Evolutionary conservation across 2,113 vertebrate species (phyloP).

Genomic region (Tricholaema leucomelas): DNA sequence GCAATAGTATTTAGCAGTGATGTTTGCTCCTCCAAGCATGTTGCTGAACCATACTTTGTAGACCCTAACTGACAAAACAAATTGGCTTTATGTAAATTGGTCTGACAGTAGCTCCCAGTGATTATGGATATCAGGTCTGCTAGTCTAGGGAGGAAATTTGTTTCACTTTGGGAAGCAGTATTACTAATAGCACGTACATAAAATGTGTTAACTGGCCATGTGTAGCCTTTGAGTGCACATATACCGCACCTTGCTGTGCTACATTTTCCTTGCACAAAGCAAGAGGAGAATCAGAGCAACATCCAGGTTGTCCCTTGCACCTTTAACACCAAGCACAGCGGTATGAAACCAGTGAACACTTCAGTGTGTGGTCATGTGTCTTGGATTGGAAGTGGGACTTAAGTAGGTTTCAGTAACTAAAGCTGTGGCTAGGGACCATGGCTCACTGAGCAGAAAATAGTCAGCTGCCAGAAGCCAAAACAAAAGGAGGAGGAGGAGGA

Average conservation of each 20-base stretch:
- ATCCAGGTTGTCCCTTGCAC: neutral
- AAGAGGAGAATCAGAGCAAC: neutral
- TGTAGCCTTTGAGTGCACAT: neutral
- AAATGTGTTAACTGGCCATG: neutral
- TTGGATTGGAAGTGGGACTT: neutral
- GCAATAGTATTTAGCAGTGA: neutral
- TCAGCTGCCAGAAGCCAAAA: neutral
- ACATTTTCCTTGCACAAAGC: neutral
- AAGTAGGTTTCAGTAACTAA: neutral
- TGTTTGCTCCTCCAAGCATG: neutral
- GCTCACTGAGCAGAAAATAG: neutral
- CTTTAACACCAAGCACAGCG: neutral
- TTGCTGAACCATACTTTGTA: neutral
- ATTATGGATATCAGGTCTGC: neutral
- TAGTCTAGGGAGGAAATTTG: neutral
- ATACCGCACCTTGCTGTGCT: neutral
- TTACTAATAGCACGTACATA: neutral
- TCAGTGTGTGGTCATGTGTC: neutral
- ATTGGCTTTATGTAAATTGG: neutral
- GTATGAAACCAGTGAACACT: neutral
- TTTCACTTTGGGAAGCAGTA: neutral
- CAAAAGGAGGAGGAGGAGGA: neutral
- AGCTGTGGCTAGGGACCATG: neutral
- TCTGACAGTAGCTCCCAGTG: conserved; percentile 27
- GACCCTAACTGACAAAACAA: conserved; percentile 9